Evolutionary conservation across 2,797 vertebrate genomes (phyloP).

Genomic region (Sebastolobus altivelis): DNA sequence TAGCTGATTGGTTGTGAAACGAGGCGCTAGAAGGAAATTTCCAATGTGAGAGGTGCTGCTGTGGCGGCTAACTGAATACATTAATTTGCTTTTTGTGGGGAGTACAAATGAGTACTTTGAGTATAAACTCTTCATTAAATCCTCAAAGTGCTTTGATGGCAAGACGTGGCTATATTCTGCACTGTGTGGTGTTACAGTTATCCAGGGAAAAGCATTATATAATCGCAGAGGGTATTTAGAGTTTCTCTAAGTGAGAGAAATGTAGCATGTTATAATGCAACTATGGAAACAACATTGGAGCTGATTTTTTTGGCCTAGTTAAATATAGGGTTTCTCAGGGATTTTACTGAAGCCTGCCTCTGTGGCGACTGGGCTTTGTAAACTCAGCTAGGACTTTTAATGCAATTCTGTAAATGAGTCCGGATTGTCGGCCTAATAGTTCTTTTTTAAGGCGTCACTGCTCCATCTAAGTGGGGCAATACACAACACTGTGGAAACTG

Average conservation of each 20-base stretch:
- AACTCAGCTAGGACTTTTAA: conserved; percentile 11
- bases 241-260: conserved; percentile 22
- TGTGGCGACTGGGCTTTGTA: background rate
- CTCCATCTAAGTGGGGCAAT: background rate
- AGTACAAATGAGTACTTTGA: conserved; percentile 35
- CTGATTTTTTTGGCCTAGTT: conserved; percentile 35
- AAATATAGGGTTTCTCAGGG: conserved; percentile 52
- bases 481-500: background rate
- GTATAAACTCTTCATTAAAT: conserved; percentile 46
- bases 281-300: conserved; percentile 27
- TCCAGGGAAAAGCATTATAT: conserved; percentile 28
- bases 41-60: conserved; percentile 11
- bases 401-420: conserved; percentile 1
- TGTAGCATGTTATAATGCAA: conserved; percentile 26
- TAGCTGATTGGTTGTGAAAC: conserved; percentile 32
- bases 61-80: conserved; percentile 26
- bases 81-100: conserved; percentile 34
- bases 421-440: background rate
- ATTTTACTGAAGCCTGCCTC: conserved; percentile 8
- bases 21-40: conserved; percentile 35
- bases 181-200: conserved; percentile 12
- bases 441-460: background rate
- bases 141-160: conserved; percentile 42
- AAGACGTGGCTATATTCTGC: conserved; percentile 20
- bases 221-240: conserved; percentile 30